These are phyloP conservation scores for Carettochelys insculpta DNA, from an alignment of 2,113 vertebrate genomes.

Conservation along the genomic window DNA sequence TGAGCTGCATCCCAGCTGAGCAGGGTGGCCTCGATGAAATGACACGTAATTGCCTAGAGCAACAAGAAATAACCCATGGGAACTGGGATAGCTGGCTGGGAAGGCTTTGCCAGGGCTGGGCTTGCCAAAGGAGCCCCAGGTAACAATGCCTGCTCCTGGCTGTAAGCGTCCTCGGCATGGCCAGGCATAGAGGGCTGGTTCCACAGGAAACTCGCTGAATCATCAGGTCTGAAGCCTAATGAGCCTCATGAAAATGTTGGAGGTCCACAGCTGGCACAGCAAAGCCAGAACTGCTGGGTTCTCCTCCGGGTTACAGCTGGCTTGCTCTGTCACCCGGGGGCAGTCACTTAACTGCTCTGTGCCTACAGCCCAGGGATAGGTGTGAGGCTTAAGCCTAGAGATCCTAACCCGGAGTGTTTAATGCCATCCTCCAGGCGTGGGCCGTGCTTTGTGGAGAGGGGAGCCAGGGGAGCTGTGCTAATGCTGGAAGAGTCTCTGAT, in stretches of 20 bases:
- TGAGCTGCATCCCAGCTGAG: neutral
- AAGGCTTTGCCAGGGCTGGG: neutral
- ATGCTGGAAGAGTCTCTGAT: neutral
- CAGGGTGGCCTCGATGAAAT: neutral
- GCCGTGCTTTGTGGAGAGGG: neutral
- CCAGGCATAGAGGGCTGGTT: neutral
- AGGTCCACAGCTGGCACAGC: neutral
- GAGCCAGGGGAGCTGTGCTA: accelerated
- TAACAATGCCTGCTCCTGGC: neutral
- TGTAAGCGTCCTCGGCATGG: neutral
- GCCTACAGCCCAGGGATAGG: neutral
- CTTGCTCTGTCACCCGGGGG: neutral
- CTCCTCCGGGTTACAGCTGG: neutral
- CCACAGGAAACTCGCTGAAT: neutral
- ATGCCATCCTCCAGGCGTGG: neutral
- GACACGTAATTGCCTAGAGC: neutral
- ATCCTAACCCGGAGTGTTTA: neutral
- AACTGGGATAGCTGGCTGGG: neutral
- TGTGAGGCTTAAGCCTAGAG: neutral
- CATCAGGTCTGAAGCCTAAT: neutral
- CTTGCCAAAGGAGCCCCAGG: neutral
- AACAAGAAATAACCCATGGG: neutral
- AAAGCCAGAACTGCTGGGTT: neutral
- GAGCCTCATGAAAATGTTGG: neutral
- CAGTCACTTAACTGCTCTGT: accelerated